Percentiles rank a stretch among this genome's conserved stretches.
phyloP scores from a whole-genome alignment of 2,888 invertebrate species.

The Hermaeophaga mercurialis region DNA sequence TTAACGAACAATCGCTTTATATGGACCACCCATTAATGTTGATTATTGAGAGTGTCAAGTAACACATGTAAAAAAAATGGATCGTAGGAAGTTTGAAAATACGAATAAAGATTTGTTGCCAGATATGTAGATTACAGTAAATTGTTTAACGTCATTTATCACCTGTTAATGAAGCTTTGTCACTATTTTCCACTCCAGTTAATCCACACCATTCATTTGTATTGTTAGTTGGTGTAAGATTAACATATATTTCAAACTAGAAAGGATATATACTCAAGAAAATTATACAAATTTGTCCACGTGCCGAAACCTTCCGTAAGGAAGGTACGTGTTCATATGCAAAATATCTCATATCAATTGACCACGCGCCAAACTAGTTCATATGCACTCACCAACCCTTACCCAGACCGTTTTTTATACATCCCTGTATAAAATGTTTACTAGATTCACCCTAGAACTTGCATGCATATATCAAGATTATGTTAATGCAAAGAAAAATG shows the following conservation, averaged over 20 bases:
- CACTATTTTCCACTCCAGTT: slow-evolving; percentile 23
- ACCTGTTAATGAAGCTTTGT: slow-evolving; percentile 15
- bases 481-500: no score
- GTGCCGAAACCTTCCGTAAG: no score
- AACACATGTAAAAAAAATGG: slow-evolving; percentile 7
- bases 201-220: slow-evolving; percentile 12
- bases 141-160: slow-evolving; percentile 22
- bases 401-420: no score
- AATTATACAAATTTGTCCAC: no score
- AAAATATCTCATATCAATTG: no score
- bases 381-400: no score
- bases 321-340: no score
- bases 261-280: no score
- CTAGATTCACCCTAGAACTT: no score
- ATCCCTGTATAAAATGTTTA: no score
- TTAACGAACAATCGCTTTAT: background rate
- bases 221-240: slow-evolving; percentile 10
- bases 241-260: background rate
- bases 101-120: slow-evolving; percentile 16
- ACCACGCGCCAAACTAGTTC: no score
- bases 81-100: slow-evolving; percentile 16
- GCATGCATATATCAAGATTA: no score
- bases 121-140: slow-evolving; percentile 19
- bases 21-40: slow-evolving; percentile 7
- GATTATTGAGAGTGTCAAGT: slow-evolving; percentile 2